Evolutionary conservation across 1,140 invertebrate species (phyloP).

Genomic region (Drosophila pseudoobscura): DNA sequence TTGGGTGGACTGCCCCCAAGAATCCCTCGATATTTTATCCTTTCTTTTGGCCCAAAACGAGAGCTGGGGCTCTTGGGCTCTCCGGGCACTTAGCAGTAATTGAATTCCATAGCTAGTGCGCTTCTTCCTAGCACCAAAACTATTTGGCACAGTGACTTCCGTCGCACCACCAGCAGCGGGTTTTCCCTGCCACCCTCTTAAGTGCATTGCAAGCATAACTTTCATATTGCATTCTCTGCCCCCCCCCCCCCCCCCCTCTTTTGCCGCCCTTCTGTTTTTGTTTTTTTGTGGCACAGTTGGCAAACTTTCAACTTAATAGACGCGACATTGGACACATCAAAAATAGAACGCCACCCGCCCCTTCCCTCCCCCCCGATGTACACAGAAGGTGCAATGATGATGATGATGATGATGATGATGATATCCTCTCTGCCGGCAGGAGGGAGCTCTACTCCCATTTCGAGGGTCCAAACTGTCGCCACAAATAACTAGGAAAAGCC

Average conservation of each 20-base stretch:
- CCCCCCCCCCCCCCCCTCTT: not conserved
- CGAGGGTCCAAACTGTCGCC: not conserved
- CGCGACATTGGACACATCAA: conserved; percentile 51
- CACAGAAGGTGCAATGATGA: not conserved
- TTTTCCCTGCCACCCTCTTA: not conserved
- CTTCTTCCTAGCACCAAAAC: conserved; percentile 37
- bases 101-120: conserved; percentile 56
- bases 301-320: conserved; percentile 56
- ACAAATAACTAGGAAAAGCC: conserved; percentile 4
- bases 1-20: no score
- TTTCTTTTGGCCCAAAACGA: no score
- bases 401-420: conserved; percentile 7
- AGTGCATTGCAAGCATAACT: conserved; percentile 69
- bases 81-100: conserved; percentile 58
- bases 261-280: not conserved
- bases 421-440: not conserved
- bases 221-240: conserved; percentile 47
- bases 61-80: conserved; percentile 7
- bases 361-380: conserved; percentile 19
- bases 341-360: conserved; percentile 7
- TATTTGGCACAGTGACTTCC: conserved; percentile 48
- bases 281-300: conserved; percentile 45
- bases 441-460: not conserved
- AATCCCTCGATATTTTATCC: no score
- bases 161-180: not conserved